Evolutionary conservation across 2,888 invertebrate species (phyloP), one percentile per base, ranked within the genome.

Genomic region (Eupithecia centaureata): DNA sequence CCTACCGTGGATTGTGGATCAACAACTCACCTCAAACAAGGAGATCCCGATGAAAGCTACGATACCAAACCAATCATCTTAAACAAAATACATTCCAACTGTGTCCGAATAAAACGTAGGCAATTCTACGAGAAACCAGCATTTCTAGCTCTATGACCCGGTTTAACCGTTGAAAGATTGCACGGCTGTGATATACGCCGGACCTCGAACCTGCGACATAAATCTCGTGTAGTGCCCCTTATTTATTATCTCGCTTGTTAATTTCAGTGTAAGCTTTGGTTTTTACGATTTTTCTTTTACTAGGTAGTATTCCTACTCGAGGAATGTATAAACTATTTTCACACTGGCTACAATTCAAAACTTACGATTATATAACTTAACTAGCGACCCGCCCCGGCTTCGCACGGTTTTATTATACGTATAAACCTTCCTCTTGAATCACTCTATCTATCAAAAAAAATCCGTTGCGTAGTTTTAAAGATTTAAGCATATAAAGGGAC

Each of bases 91-190:
- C 47, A 10, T 18, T 42, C 7, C 0, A 42, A 2, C 38, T 42
- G 8, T 18, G n/a, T n/a, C n/a, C n/a, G 18, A 18, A 10, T 0
- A 10, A 47, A 10, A 18, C 22, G 22, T 22, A 18, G 47, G 12
- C 12, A 27, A 15, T 27, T 52, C 56, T 56, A 56, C 30, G n/a
- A n/a, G n/a, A 18, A 56, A n/a, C 5, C 2, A 30, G 1, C 5
- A 18, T 57, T 57, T 13, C 1, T 56, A 30, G 25, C 32, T 64
- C 60, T 67, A n/a, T 38, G 57, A 56, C 5, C 51, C 47, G 38
- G 65, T 57, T 61, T 73, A 68, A 69, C 72, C 69, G 71, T 67
- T 72, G 72, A 74, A 65, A 74, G 74, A 74, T 74, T 69, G 72
- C 63, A 64, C 59, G 64, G 63, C 66, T 57, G 68, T 71, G 73